Base-by-base conservation (phyloP, 2,113 vertebrate species). In the Vimba vimba region DNA sequence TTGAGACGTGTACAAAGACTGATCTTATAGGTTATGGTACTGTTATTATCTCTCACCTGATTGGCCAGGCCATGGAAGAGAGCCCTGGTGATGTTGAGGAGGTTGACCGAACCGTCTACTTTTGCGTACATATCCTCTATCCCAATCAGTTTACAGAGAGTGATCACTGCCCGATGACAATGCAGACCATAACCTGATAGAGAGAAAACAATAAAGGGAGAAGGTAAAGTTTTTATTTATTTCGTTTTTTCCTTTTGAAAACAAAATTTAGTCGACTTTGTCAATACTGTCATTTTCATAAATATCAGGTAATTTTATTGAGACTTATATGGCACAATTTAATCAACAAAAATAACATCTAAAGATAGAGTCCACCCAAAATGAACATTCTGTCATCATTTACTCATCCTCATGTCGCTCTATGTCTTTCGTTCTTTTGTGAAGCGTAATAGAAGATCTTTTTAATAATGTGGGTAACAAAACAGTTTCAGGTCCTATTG, bases 91-190 rank as follows among this genome's bases (percentile, higher is more conserved):
- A 99, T 89, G 93, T 96, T 99, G 25, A 98, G 93, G 76, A 98
- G 93, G 90, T 98, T 99, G 66, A 91, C 69, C 0, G 97, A 97
- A 7, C 97, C 97, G 0, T 96, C 92, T 45, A 98, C 93, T 89
- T 95, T 99, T 83, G 97, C 97, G 8, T 99, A 99, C 96, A 99
- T 94, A 92, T 99, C 97, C 92, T 95, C 87, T 81, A 99, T 95
- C 3, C 98, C 98, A 23, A 99, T 97, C 47, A 99, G 95, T 75
- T 93, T 97, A 92, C 97, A 98, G 68, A 99, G 88, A 71, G 97
- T 98, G 90, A 97, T 98, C 91, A 99, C 92, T 1, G 97, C 98
- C 43, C 98, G 92, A 90, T 99, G 98, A 91, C 98, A 99, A 89
- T 0, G 96, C 45, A 99, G 96, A 68, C 98, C 98, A 4, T 97